Percentiles rank a stretch among this genome's conserved stretches.
Evolutionary conservation across 2,888 invertebrate genomes (phyloP).

Genomic region (Malthinus flaveolus): DNA sequence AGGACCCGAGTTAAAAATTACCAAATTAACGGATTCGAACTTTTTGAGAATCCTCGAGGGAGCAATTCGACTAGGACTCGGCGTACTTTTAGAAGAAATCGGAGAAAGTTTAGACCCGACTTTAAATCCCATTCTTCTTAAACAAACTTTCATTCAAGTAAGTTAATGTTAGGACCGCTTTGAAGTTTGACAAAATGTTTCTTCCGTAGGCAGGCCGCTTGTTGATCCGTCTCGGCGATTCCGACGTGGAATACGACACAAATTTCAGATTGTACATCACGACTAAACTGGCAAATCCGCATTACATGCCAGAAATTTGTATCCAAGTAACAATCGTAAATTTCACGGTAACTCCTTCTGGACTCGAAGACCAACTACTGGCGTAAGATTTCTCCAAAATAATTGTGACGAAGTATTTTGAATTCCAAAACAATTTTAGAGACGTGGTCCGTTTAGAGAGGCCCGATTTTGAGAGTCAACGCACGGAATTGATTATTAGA

Average conservation of each 20-base stretch:
- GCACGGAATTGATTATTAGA: constrained; percentile 80
- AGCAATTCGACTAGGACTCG: constrained; percentile 81
- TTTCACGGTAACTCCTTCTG: constrained; percentile 88
- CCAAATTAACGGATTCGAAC: constrained; percentile 76
- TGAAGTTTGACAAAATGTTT: constrained; percentile 10
- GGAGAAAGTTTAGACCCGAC: constrained; percentile 88
- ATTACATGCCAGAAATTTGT: constrained; percentile 90
- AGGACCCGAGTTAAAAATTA: constrained; percentile 71
- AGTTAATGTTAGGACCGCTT: constrained; percentile 6
- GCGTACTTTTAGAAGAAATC: constrained; percentile 85
- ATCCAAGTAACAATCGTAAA: constrained; percentile 92
- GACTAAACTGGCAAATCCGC: constrained; percentile 90
- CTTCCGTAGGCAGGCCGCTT: constrained; percentile 70
- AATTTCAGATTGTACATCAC: constrained; percentile 89
- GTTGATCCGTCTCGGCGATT: constrained; percentile 83
- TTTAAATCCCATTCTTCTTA: constrained; percentile 78
- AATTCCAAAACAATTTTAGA: constrained; percentile 50
- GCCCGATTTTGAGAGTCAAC: constrained; percentile 81
- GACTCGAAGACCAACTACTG: constrained; percentile 88
- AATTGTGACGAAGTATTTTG: neutral
- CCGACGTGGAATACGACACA: constrained; percentile 84
- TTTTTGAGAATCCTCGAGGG: constrained; percentile 80
- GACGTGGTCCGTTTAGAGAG: constrained; percentile 90
- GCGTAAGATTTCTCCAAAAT: constrained; percentile 65
- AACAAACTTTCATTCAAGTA: constrained; percentile 77